Evolutionary conservation across 1,140 invertebrate species (phyloP).

Genomic region (Aphelenchoides besseyi): DNA sequence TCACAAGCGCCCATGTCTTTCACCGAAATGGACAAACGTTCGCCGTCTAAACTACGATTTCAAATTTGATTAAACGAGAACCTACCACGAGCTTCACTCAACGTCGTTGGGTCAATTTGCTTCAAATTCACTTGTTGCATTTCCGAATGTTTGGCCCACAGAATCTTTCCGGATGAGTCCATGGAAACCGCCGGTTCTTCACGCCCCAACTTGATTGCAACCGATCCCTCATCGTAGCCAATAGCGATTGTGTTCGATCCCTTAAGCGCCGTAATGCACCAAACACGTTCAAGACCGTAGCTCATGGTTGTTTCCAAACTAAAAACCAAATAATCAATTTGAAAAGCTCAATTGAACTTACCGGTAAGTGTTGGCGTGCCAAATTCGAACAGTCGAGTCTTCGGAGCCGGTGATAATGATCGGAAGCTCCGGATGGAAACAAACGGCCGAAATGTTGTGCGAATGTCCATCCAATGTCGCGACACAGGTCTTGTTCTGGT

Average conservation of each 20-base stretch:
- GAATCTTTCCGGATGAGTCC: slow-evolving; percentile 95
- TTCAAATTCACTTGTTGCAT: slow-evolving; percentile 96
- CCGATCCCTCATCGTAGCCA: slow-evolving; percentile 96
- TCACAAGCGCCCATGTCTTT: slow-evolving; percentile 99
- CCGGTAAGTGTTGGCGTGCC: slow-evolving; percentile 95
- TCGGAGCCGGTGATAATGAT: slow-evolving; percentile 95
- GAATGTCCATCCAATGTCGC: slow-evolving; percentile 95
- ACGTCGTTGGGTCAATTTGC: slow-evolving; percentile 64
- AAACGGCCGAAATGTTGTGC: slow-evolving; percentile 83
- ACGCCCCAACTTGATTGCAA: slow-evolving; percentile 91
- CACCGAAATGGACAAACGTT: slow-evolving; percentile 82
- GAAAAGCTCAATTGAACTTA: slow-evolving; percentile 9
- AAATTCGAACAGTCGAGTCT: slow-evolving; percentile 88
- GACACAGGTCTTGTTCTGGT: slow-evolving; percentile 96
- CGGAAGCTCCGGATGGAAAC: slow-evolving; percentile 93
- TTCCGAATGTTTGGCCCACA: slow-evolving; percentile 96
- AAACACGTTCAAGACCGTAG: slow-evolving; percentile 95
- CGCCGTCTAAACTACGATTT: slow-evolving; percentile 71
- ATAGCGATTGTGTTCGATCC: slow-evolving; percentile 94
- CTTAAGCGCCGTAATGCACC: slow-evolving; percentile 90
- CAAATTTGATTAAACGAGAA: slow-evolving; percentile 12
- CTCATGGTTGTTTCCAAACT: slow-evolving; percentile 87
- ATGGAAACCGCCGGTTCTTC: slow-evolving; percentile 99
- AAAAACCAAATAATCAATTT: slow-evolving; percentile 25
- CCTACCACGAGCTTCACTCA: slow-evolving; percentile 54